A percentile compares a stretch with the other conserved stretches of the same genome.
phyloP scores from a whole-genome alignment of 1,140 invertebrate species.

The Bombus polaris region DNA sequence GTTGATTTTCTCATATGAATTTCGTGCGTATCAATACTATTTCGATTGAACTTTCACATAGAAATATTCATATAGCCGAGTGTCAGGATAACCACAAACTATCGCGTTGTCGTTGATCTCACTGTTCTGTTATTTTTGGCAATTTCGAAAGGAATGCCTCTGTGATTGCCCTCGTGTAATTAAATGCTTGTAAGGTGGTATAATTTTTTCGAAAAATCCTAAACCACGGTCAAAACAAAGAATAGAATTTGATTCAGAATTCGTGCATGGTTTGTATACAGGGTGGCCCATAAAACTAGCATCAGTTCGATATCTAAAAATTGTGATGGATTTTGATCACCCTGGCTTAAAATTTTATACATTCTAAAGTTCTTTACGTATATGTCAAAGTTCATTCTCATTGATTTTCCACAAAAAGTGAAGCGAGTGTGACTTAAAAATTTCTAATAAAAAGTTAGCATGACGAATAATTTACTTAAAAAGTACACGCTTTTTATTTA shows the following conservation, averaged over 20 bases:
- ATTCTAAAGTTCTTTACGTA: not conserved
- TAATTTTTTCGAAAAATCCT: not conserved
- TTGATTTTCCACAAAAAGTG: not conserved
- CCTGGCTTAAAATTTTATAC: not conserved
- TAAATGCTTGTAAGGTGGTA: not conserved
- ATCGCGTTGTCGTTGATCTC: slow-evolving; percentile 29
- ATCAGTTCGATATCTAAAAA: not conserved
- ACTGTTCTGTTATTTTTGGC: slow-evolving; percentile 10
- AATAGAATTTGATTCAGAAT: not conserved
- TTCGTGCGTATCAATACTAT: not conserved
- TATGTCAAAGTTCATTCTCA: not conserved
- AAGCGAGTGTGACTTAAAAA: not conserved
- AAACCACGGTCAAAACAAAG: not conserved
- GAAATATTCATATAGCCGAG: slow-evolving; percentile 31
- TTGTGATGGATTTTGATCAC: not conserved
- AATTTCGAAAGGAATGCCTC: not conserved
- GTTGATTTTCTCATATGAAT: slow-evolving; percentile 19
- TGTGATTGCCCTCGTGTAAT: not conserved
- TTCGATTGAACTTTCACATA: not conserved
- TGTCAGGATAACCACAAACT: slow-evolving; percentile 52
- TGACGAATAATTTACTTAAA: not conserved
- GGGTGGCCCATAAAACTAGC: not conserved
- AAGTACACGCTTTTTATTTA: not conserved
- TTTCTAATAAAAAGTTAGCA: not conserved
- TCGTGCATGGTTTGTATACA: not conserved